These are phyloP conservation scores for Mormoops blainvillei DNA, from an alignment of 2,113 vertebrate genomes.

Conservation along the genomic window DNA sequence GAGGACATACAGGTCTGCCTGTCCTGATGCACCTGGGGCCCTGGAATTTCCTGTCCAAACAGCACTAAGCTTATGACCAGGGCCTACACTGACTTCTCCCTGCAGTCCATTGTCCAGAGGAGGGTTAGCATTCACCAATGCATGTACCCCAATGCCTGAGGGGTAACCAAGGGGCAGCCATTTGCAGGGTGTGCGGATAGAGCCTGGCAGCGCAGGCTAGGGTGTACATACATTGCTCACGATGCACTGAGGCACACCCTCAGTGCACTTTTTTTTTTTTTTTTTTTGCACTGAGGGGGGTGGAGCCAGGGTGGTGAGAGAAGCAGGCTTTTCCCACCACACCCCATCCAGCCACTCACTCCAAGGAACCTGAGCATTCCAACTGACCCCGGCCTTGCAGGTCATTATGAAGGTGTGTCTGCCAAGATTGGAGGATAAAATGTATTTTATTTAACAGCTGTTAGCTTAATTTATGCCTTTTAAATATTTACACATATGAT, in stretches of 20 bases:
- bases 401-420: not conserved
- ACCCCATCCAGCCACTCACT: not conserved
- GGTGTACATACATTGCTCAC: rapidly evolving
- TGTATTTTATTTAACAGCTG: not conserved
- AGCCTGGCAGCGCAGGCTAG: not conserved
- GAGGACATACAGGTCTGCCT: not conserved
- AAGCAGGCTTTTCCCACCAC: not conserved
- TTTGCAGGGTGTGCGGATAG: not conserved
- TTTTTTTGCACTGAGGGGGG: rapidly evolving
- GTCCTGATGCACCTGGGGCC: no score
- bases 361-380: not conserved
- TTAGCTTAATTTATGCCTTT: not conserved
- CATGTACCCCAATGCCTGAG: not conserved
- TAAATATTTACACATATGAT: not conserved
- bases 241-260: no score
- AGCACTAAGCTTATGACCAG: not conserved
- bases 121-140: not conserved
- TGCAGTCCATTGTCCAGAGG: not conserved
- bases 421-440: not conserved
- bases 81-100: not conserved
- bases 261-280: no score
- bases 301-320: not conserved
- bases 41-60: not conserved
- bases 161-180: not conserved
- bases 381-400: not conserved